Evolutionary conservation across 2,797 vertebrate species (phyloP).

Genomic region (Myotis vivesi): DNA sequence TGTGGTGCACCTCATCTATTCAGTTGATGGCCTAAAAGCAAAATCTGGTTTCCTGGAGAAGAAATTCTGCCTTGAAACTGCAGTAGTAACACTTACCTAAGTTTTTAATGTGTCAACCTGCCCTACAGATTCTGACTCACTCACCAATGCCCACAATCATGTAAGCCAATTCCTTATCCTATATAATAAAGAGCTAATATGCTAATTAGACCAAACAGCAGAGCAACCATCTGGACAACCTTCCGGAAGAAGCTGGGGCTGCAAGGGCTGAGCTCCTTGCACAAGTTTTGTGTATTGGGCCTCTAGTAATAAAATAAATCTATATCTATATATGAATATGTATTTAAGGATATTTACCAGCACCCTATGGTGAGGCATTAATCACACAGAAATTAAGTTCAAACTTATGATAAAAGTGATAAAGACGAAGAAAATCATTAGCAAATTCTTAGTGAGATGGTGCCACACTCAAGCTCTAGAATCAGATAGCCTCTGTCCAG

Average conservation of each 20-base stretch:
- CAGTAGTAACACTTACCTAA: background rate
- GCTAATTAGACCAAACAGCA: no score
- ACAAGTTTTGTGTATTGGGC: no score
- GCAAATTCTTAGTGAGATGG: background rate
- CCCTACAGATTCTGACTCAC: background rate
- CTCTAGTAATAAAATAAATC: background rate
- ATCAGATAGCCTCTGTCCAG: background rate
- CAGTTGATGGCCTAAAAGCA: background rate
- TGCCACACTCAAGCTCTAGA: background rate
- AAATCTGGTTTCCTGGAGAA: background rate
- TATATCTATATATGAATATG: background rate
- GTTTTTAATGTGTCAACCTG: background rate
- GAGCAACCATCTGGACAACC: no score
- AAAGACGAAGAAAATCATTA: slow-evolving; percentile 29
- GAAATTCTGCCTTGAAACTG: background rate
- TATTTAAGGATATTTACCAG: background rate
- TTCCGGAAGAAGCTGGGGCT: no score
- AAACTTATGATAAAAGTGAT: slow-evolving; percentile 40
- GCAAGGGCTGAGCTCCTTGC: no score
- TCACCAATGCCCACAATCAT: background rate
- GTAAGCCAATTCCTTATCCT: background rate
- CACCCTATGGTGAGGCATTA: background rate
- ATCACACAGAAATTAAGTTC: slow-evolving; percentile 7
- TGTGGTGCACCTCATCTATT: background rate
- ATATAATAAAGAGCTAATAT: no score